These are phyloP conservation scores for Ptilonorhynchus violaceus DNA, from an alignment of 2,113 vertebrate genomes.

Conservation along the genomic window DNA sequence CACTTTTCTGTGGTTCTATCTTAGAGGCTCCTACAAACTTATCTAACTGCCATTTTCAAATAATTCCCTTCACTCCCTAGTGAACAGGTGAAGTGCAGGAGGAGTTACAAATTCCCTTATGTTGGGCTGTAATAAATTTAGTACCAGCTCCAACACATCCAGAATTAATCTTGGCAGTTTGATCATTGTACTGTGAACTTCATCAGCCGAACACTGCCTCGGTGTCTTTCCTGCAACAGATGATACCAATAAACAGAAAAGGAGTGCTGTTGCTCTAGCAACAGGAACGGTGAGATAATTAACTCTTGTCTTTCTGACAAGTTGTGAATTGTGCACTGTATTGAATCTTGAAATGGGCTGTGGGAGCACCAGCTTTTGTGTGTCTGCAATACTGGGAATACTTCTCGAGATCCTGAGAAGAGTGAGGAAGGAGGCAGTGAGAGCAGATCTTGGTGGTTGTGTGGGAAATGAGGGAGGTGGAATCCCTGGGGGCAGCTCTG, in stretches of 20 bases:
- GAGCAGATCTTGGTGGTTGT: background rate
- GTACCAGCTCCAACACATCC: background rate
- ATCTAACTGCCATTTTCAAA: background rate
- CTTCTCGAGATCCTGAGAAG: background rate
- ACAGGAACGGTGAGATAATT: conserved; percentile 3
- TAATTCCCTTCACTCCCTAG: background rate
- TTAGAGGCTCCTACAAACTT: background rate
- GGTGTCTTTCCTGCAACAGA: conserved; percentile 15
- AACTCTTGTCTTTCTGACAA: background rate
- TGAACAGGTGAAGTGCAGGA: conserved; percentile 9
- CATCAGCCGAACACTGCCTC: background rate
- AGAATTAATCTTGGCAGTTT: background rate
- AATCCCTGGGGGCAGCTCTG: background rate
- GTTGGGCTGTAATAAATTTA: background rate
- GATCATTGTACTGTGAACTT: conserved; percentile 1
- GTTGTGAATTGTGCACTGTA: background rate
- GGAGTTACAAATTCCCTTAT: background rate
- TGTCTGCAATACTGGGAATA: background rate
- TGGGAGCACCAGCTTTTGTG: background rate
- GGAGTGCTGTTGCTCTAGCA: conserved; percentile 39
- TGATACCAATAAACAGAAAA: conserved; percentile 32
- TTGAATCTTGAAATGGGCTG: background rate
- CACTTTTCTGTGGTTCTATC: background rate
- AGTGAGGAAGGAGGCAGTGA: background rate
- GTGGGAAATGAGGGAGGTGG: background rate